Evolutionary conservation across 2,797 vertebrate species (phyloP).

Genomic region (Rousettus madagascariensis): DNA sequence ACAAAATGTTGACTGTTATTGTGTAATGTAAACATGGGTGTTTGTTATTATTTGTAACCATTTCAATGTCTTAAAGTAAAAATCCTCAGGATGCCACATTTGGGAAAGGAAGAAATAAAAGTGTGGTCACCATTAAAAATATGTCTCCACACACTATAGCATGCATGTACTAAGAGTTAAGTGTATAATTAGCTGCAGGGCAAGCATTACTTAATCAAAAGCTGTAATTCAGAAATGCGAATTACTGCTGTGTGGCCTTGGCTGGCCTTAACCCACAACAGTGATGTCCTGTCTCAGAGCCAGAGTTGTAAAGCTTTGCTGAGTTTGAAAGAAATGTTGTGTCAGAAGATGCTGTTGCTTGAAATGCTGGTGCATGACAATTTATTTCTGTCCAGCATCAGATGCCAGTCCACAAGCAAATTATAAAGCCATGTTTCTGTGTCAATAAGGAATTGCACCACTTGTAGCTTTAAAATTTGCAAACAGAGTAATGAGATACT

Average conservation of each 20-base stretch:
- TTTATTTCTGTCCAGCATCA: not conserved
- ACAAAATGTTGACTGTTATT: not conserved
- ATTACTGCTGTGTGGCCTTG: not conserved
- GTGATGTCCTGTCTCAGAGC: not conserved
- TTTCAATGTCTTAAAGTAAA: constrained; percentile 3
- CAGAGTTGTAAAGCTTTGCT: not conserved
- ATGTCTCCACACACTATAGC: not conserved
- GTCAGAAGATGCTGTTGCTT: not conserved
- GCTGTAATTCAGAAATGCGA: not conserved
- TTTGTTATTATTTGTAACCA: not conserved
- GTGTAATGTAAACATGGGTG: not conserved
- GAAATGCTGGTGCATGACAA: not conserved
- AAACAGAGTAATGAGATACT: not conserved
- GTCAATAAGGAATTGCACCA: not conserved
- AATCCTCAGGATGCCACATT: not conserved
- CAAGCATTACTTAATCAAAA: not conserved
- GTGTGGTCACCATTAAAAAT: not conserved
- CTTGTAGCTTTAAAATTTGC: not conserved
- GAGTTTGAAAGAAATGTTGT: not conserved
- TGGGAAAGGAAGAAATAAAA: not conserved
- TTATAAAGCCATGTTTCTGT: not conserved
- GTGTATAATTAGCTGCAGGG: not conserved
- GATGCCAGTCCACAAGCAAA: not conserved
- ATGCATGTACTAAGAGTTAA: not conserved
- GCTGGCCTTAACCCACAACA: not conserved